These are phyloP conservation scores for Tragelaphus scriptus DNA, from an alignment of 2,113 vertebrate species.

Conservation along the genomic window DNA sequence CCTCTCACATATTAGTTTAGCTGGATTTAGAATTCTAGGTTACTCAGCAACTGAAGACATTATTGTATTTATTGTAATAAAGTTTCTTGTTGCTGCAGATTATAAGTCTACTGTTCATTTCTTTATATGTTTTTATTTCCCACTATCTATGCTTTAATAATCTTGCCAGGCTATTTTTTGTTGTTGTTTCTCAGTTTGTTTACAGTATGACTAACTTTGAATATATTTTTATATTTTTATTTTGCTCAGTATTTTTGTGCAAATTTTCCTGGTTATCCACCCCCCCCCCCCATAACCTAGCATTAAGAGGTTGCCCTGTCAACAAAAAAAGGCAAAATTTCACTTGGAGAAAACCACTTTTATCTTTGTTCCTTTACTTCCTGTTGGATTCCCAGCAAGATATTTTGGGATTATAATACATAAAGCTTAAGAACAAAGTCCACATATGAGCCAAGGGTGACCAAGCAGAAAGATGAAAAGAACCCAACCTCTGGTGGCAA, in stretches of 20 bases:
- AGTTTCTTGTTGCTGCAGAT: not conserved
- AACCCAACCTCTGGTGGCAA: not conserved
- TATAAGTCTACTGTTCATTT: not conserved
- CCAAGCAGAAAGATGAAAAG: not conserved
- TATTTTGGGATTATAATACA: not conserved
- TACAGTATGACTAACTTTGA: not conserved
- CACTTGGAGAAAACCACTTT: not conserved
- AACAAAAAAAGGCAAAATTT: not conserved
- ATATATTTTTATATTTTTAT: not conserved
- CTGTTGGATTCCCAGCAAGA: not conserved
- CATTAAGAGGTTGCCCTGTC: not conserved
- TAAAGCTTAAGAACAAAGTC: not conserved
- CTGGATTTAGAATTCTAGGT: not conserved
- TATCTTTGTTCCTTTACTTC: not conserved
- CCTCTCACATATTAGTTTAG: not conserved
- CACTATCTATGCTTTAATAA: not conserved
- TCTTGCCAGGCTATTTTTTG: not conserved
- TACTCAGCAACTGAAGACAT: not conserved
- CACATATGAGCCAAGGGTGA: not conserved
- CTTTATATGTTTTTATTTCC: not conserved
- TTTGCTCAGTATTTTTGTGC: not conserved
- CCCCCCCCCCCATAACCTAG: accelerated
- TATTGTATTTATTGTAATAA: not conserved
- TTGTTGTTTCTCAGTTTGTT: not conserved
- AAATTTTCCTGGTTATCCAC: not conserved